Evolutionary conservation across 1,140 invertebrate species (phyloP).

Genomic region (Limonius californicus): DNA sequence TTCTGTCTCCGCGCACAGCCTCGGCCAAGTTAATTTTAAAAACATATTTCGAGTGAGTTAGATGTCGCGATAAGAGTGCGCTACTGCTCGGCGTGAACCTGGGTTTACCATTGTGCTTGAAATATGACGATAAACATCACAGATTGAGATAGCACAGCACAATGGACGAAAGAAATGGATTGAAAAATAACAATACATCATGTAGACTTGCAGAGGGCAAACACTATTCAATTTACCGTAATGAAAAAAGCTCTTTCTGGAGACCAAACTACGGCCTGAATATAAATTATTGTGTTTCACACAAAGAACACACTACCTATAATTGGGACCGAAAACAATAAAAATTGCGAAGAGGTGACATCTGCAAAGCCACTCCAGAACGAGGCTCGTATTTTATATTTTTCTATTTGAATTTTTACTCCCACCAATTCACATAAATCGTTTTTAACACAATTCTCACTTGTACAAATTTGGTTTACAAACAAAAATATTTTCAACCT

Average conservation of each 20-base stretch:
- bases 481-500: not conserved
- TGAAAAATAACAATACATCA: conserved; percentile 37
- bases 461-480: not conserved
- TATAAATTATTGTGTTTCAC: conserved; percentile 9
- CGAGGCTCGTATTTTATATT: too few species aligned
- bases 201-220: conserved; percentile 27
- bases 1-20: conserved; percentile 20
- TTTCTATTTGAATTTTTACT: too few species aligned
- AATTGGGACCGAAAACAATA: conserved; percentile 11
- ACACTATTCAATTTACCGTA: conserved; percentile 40
- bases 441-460: too few species aligned
- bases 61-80: conserved; percentile 33
- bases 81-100: conserved; percentile 40
- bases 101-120: conserved; percentile 41
- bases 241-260: conserved; percentile 28
- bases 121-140: conserved; percentile 43
- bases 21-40: conserved; percentile 44
- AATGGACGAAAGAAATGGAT: conserved; percentile 36
- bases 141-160: conserved; percentile 39
- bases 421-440: too few species aligned
- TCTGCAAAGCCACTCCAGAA: too few species aligned
- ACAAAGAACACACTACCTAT: conserved; percentile 5
- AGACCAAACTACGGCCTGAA: not conserved
- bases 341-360: not conserved
- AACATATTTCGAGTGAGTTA: conserved; percentile 37